phyloP scores from a whole-genome alignment of 2,797 vertebrate genomes.

The Sebastes itinus region DNA sequence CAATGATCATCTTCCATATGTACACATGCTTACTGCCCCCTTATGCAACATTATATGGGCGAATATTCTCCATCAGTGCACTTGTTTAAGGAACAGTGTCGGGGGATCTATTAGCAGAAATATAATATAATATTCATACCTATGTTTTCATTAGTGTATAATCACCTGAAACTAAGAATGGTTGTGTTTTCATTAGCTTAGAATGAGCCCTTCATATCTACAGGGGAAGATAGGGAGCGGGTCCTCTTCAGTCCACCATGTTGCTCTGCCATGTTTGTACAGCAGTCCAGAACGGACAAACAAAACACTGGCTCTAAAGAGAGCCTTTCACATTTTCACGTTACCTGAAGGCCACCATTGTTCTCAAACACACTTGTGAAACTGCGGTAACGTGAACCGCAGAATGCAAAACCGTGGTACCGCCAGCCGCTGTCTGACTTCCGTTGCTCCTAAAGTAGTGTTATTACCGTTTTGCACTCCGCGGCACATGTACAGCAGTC shows the following conservation, averaged over 20 bases:
- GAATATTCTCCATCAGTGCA: neutral
- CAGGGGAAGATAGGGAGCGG: too few species aligned
- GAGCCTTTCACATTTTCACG: accelerated
- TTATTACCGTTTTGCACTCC: neutral
- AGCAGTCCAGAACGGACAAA: accelerated
- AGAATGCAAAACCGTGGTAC: neutral
- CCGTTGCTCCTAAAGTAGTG: too few species aligned
- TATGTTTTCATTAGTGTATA: too few species aligned
- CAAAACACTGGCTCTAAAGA: accelerated
- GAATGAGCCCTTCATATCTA: too few species aligned
- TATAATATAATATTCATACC: accelerated
- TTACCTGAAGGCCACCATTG: accelerated
- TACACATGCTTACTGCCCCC: neutral
- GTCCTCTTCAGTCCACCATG: too few species aligned
- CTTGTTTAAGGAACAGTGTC: neutral
- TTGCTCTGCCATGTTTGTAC: neutral
- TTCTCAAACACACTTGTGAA: neutral
- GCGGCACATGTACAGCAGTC: too few species aligned
- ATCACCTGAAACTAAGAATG: too few species aligned
- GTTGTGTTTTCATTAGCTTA: too few species aligned
- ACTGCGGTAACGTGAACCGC: neutral
- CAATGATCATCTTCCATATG: neutral
- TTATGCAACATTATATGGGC: neutral
- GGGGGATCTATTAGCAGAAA: too few species aligned
- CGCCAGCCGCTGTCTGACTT: neutral